A percentile compares a stretch with the other conserved stretches of the same genome.
Conservation (phyloP, 1,140 invertebrate species). For the Drosophila micromelanica region DNA sequence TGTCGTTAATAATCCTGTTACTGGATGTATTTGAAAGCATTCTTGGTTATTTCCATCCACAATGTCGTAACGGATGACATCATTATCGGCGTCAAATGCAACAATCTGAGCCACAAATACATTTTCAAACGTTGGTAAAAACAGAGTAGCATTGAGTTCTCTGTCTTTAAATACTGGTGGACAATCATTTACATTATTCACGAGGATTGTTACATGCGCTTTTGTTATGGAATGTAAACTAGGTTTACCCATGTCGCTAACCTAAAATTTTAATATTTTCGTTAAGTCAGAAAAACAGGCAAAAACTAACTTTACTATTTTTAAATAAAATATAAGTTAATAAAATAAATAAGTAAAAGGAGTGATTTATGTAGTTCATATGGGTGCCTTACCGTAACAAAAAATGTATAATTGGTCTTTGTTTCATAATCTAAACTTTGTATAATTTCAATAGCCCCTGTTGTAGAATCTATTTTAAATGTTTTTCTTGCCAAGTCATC, state of each 20-base stretch:
- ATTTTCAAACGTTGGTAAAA: slow-evolving; percentile 92
- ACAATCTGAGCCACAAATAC: slow-evolving; percentile 88
- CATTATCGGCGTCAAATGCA: slow-evolving; percentile 91
- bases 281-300: background rate
- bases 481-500: slow-evolving; percentile 89
- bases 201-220: slow-evolving; percentile 90
- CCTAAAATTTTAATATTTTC: slow-evolving; percentile 83
- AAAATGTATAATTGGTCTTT: slow-evolving; percentile 89
- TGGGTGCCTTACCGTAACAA: slow-evolving; percentile 87
- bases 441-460: slow-evolving; percentile 93
- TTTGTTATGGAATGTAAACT: slow-evolving; percentile 90
- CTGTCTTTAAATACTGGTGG: slow-evolving; percentile 90
- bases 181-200: slow-evolving; percentile 95
- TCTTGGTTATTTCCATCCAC: slow-evolving; percentile 92
- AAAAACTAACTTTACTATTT: background rate
- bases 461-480: slow-evolving; percentile 95
- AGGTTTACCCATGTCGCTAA: slow-evolving; percentile 94
- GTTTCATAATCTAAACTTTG: slow-evolving; percentile 93
- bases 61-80: slow-evolving; percentile 90
- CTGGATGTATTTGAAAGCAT: slow-evolving; percentile 91
- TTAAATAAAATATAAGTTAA: background rate
- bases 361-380: too few species aligned
- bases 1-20: slow-evolving; percentile 89
- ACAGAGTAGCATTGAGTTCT: slow-evolving; percentile 91
- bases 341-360: too few species aligned